Conservation (phyloP, 2,888 invertebrate genomes). For the Euproctis similis region DNA sequence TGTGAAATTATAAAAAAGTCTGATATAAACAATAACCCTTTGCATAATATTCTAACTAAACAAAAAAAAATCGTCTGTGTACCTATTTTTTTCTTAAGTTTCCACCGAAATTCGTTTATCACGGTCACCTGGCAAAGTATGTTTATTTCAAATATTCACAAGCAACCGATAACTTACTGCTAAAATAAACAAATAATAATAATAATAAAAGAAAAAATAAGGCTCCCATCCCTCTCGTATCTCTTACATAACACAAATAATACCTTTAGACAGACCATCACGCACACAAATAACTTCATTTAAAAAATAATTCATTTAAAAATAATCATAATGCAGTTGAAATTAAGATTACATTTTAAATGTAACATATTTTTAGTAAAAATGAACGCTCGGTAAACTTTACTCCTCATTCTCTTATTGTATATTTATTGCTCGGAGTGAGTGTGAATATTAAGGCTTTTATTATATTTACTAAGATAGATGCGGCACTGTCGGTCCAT, state of each 20-base stretch:
- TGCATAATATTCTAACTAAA: no score
- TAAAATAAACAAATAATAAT: constrained; percentile 46
- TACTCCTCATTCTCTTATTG: constrained; percentile 59
- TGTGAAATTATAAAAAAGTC: no score
- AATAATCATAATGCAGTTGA: constrained; percentile 12
- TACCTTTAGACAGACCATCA: constrained; percentile 56
- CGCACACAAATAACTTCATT: constrained; percentile 58
- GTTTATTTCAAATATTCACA: constrained; percentile 20
- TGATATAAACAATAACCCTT: no score
- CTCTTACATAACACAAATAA: constrained; percentile 58
- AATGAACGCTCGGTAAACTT: constrained; percentile 36
- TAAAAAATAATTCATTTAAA: constrained; percentile 27
- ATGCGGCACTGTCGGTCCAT: constrained; percentile 38
- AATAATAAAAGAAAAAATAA: constrained; percentile 33
- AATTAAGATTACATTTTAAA: constrained; percentile 20
- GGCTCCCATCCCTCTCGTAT: constrained; percentile 49
- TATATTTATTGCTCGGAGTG: constrained; percentile 61
- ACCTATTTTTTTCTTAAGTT: constrained; percentile 14
- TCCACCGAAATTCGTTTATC: constrained; percentile 16
- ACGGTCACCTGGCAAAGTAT: constrained; percentile 18
- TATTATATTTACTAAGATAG: no score
- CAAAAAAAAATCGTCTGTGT: constrained; percentile 12
- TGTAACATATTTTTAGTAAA: constrained; percentile 18
- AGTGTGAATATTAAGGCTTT: constrained; percentile 69
- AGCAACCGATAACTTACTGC: constrained; percentile 42